Conservation (phyloP, 2,888 invertebrate genomes). For the Cartodere bifasciata region DNA sequence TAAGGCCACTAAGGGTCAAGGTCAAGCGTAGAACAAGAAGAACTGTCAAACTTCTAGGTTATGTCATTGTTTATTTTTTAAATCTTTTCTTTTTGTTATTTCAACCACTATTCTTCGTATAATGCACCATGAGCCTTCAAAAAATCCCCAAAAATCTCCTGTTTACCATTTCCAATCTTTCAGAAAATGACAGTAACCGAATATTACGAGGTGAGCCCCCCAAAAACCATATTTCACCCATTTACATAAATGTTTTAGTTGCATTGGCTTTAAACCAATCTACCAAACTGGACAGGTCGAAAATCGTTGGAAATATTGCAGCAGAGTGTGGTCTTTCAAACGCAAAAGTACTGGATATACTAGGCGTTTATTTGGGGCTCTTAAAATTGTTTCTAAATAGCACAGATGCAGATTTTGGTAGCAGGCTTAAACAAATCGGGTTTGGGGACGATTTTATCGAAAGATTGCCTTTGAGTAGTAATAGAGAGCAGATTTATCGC, state of each 20-base stretch:
- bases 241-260: conserved; percentile 19
- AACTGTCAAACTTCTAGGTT: too few relatives aligned
- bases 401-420: conserved; percentile 23
- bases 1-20: too few relatives aligned
- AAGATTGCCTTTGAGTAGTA: conserved; percentile 22
- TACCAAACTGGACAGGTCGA: conserved; percentile 18
- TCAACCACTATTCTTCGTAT: too few relatives aligned
- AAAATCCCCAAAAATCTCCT: too few relatives aligned
- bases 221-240: conserved; percentile 8
- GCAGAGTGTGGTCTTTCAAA: conserved; percentile 18
- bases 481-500: conserved; percentile 19
- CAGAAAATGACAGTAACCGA: too few relatives aligned
- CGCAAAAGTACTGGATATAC: conserved; percentile 19
- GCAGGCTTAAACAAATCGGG: conserved; percentile 20
- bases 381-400: conserved; percentile 19
- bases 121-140: too few relatives aligned
- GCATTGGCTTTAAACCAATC: conserved; percentile 19
- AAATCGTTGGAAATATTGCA: conserved; percentile 20
- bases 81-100: too few relatives aligned
- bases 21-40: too few relatives aligned
- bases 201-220: too few relatives aligned
- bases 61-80: too few relatives aligned
- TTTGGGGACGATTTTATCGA: conserved; percentile 25
- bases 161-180: too few relatives aligned
- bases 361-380: conserved; percentile 21